These are phyloP conservation scores for Patella caerulea DNA, from an alignment of 2,888 invertebrate species.

Conservation along the genomic window DNA sequence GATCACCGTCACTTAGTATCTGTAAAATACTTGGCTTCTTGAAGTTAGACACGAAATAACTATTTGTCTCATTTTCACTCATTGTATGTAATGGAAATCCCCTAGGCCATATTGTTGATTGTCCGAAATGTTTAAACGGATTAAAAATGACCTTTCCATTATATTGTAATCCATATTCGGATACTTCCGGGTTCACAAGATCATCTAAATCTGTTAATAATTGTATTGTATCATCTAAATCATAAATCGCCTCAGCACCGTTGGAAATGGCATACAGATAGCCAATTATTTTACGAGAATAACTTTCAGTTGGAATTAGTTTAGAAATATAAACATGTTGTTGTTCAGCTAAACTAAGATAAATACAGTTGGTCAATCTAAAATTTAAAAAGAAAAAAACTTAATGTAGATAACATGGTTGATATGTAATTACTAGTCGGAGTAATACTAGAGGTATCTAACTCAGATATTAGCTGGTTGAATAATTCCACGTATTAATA, in stretches of 20 bases:
- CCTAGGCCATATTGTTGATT: background rate
- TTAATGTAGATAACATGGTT: background rate
- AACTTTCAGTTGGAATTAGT: slow-evolving; percentile 15
- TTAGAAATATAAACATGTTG: background rate
- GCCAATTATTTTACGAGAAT: slow-evolving; percentile 25
- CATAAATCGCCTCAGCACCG: slow-evolving; percentile 30
- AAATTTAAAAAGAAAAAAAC: background rate
- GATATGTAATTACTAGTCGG: background rate
- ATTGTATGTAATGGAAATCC: background rate
- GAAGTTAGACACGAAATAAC: slow-evolving; percentile 29
- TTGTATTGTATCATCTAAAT: slow-evolving; percentile 28
- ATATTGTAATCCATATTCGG: slow-evolving; percentile 15
- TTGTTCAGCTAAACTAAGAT: slow-evolving; percentile 17
- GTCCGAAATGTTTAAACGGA: background rate
- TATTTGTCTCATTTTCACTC: background rate
- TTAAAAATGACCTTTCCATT: slow-evolving; percentile 18
- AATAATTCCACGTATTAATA: background rate
- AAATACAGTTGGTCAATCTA: slow-evolving; percentile 25
- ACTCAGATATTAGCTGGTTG: no score
- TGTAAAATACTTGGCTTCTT: slow-evolving; percentile 52
- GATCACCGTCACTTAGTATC: slow-evolving; percentile 57
- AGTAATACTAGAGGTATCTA: no score
- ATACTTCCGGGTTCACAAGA: slow-evolving; percentile 6
- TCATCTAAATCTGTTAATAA: slow-evolving; percentile 17
- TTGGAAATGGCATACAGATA: slow-evolving; percentile 28